phyloP scores from a whole-genome alignment of 2,888 invertebrate genomes.

The Crepidodera aurea region DNA sequence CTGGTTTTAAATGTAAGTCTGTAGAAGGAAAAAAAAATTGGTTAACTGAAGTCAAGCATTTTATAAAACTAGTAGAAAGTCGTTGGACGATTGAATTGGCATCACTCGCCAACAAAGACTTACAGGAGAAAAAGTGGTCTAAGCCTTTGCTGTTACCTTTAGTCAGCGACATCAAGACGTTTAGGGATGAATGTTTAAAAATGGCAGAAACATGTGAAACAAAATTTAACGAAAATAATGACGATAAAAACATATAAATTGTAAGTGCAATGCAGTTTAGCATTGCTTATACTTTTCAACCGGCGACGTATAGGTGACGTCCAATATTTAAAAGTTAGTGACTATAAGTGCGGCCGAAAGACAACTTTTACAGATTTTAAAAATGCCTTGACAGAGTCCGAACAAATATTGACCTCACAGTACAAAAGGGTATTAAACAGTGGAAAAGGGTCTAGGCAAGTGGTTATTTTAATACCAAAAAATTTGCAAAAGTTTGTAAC shows the following conservation, averaged over 20 bases:
- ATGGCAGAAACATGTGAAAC: conserved; percentile 21
- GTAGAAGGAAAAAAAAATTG: not conserved
- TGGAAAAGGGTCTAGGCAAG: conserved; percentile 47
- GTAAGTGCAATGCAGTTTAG: conserved; percentile 32
- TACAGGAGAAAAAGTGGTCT: conserved; percentile 31
- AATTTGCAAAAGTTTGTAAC: too few species aligned
- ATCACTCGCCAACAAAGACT: conserved; percentile 31
- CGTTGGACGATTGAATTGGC: conserved; percentile 34
- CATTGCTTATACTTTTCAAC: conserved; percentile 40
- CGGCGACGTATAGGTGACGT: conserved; percentile 38
- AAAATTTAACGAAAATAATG: conserved; percentile 8
- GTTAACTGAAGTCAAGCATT: conserved; percentile 28
- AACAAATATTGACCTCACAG: conserved; percentile 40
- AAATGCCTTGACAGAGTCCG: conserved; percentile 37
- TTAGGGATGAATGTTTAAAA: conserved; percentile 25
- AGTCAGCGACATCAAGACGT: conserved; percentile 24
- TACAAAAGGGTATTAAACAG: conserved; percentile 47
- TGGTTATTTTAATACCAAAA: conserved; percentile 40
- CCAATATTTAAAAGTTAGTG: conserved; percentile 21
- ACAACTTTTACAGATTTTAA: conserved; percentile 42
- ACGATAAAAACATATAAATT: conserved; percentile 30
- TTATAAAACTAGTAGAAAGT: conserved; percentile 25
- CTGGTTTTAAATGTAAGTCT: conserved; percentile 29
- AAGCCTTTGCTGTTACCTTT: conserved; percentile 32
- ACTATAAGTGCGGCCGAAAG: conserved; percentile 32